Evolutionary conservation across 2,797 vertebrate species (phyloP), one percentile per base, ranked within the genome.

Genomic region (Oryzias dopingdopingensis): DNA sequence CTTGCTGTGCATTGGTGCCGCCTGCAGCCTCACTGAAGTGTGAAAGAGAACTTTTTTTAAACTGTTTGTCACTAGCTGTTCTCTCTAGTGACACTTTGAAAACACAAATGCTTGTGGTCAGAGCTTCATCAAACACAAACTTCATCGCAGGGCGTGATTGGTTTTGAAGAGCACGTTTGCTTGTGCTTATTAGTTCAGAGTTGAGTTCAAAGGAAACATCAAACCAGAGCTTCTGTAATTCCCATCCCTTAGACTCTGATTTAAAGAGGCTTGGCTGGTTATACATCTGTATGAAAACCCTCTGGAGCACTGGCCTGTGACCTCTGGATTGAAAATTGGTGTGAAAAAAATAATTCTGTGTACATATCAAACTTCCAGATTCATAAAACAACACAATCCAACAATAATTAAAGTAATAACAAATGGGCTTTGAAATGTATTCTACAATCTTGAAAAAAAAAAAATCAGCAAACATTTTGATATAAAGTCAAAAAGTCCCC

Each of bases 191-290:
- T 42, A 14, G 41, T 42, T 18, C 18, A 44, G 6, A 7, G 15
- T 17, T 44, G 43, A 44, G n/a, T 44, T 44, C 43, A 44, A 44
- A 44, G 43, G 18, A 44, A 44, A 44, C n/a, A 18, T 44, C 43
- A 44, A 44, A 44, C 43, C 43, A 44, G 15, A 44, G n/a, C 43
- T 3, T 26, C 24, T 26, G 6, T 44, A 44, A 17, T 15, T 44
- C 2, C n/a, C 18, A 10, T 12, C n/a, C 4, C 43, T 4, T 17
- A 6, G 14, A 16, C 17, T 3, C 8, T 6, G 17, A 14, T 43
- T 43, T 14, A 42, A 42, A 17, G 42, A 43, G 37, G 43, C 7
- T 44, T 44, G 18, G 7, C 13, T 18, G 43, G n/a, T 15, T 44
- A 10, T 18, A 24, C 5, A 24, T 15, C 13, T 47, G 18, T 13